Percentiles rank a stretch among this genome's conserved stretches.
phyloP scores from a whole-genome alignment of 2,888 invertebrate species.

The Harpalus rufipes region DNA sequence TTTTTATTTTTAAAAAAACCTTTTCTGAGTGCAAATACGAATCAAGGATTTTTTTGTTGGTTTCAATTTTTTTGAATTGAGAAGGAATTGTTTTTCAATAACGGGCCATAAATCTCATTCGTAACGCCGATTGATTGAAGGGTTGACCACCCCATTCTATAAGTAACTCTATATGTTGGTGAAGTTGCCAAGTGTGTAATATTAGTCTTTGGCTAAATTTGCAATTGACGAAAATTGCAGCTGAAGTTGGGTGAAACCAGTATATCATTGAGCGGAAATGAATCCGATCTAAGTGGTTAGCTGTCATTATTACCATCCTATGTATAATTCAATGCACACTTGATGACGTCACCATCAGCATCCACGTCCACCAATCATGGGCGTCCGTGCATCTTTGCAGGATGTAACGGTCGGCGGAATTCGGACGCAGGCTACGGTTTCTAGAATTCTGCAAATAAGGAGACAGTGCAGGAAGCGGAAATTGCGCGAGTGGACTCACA shows the following conservation, averaged over 20 bases:
- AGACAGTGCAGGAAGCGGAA: slow-evolving; percentile 68
- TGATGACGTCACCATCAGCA: slow-evolving; percentile 22
- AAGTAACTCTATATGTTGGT: no score
- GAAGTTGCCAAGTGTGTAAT: not conserved
- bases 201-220: not conserved
- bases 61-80: no score
- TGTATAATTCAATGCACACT: slow-evolving; percentile 57
- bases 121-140: no score
- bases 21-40: not conserved
- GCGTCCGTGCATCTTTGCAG: slow-evolving; percentile 30
- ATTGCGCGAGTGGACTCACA: slow-evolving; percentile 69
- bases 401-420: slow-evolving; percentile 30
- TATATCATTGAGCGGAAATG: slow-evolving; percentile 47
- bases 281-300: slow-evolving; percentile 54
- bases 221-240: slow-evolving; percentile 8
- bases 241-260: slow-evolving; percentile 9
- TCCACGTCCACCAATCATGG: slow-evolving; percentile 42
- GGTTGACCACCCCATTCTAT: no score
- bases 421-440: slow-evolving; percentile 38
- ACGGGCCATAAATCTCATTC: no score
- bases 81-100: no score
- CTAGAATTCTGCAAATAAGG: slow-evolving; percentile 68
- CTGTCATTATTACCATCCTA: slow-evolving; percentile 49
- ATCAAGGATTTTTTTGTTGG: not conserved
- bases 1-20: no score